These are phyloP conservation scores for Drosophila dives DNA, from an alignment of 2,888 invertebrate species.

Conservation along the genomic window DNA sequence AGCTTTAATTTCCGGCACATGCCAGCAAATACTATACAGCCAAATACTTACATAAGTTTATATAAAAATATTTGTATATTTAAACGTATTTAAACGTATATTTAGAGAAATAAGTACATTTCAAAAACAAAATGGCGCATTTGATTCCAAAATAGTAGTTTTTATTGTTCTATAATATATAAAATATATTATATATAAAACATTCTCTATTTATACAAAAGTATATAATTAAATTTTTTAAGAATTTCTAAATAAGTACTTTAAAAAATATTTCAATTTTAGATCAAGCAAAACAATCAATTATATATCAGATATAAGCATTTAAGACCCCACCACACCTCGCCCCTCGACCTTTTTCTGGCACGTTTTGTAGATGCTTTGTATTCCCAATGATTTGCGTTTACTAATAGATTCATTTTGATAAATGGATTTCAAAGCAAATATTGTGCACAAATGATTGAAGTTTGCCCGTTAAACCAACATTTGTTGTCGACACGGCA, in stretches of 20 bases:
- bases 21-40: constrained; percentile 46
- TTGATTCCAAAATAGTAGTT: background rate
- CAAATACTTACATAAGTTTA: constrained; percentile 24
- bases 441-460: constrained; percentile 54
- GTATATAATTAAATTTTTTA: no score
- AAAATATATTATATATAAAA: no score
- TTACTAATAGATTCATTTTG: constrained; percentile 64
- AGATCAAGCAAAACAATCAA: no score
- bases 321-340: background rate
- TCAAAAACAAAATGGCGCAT: background rate
- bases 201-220: background rate
- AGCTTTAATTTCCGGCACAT: constrained; percentile 69
- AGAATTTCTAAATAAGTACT: no score
- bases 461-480: constrained; percentile 51
- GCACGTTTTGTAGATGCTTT: constrained; percentile 38
- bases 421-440: constrained; percentile 56
- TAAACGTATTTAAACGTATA: no score
- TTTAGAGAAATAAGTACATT: background rate
- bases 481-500: constrained; percentile 60
- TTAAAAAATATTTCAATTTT: no score
- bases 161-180: background rate
- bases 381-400: constrained; percentile 28
- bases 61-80: background rate
- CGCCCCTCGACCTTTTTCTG: constrained; percentile 28
- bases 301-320: background rate